Percentiles rank a stretch among this genome's conserved stretches.
These are phyloP conservation scores for Drosophila serrata DNA, from an alignment of 1,140 invertebrate species.

Conservation along the genomic window DNA sequence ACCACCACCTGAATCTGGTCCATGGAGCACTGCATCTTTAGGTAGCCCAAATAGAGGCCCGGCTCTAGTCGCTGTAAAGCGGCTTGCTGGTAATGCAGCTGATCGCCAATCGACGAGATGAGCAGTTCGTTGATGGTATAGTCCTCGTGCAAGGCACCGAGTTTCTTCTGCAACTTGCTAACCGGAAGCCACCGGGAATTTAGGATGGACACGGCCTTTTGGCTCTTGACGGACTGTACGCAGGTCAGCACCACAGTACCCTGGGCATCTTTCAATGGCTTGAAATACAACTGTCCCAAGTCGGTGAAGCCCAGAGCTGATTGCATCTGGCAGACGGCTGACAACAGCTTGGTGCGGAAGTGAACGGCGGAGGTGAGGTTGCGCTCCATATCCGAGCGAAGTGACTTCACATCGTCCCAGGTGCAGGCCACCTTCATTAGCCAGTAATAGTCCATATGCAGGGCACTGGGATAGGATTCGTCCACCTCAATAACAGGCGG, in stretches of 20 bases:
- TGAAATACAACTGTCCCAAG: conserved; percentile 96
- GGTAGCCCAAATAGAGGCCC: conserved; percentile 97
- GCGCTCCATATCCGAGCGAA: conserved; percentile 97
- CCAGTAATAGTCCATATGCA: conserved; percentile 98
- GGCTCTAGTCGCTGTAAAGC: conserved; percentile 92
- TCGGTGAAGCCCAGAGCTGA: conserved; percentile 93
- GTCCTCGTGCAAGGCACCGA: conserved; percentile 88
- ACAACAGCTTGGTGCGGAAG: conserved; percentile 95
- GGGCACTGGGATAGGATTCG: conserved; percentile 96
- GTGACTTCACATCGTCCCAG: conserved; percentile 97
- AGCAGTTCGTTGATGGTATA: conserved; percentile 92
- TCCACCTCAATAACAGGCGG: conserved; percentile 98
- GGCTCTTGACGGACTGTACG: conserved; percentile 93
- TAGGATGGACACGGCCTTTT: conserved; percentile 93
- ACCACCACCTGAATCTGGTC: conserved; percentile 97
- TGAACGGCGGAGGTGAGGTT: conserved; percentile 95
- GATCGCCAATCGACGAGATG: conserved; percentile 94
- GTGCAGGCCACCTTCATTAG: conserved; percentile 98
- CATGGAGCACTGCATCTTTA: conserved; percentile 97
- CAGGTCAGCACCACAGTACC: conserved; percentile 96
- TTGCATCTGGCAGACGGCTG: conserved; percentile 97
- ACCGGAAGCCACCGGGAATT: conserved; percentile 96
- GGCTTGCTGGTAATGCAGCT: conserved; percentile 95
- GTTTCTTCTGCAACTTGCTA: conserved; percentile 89
- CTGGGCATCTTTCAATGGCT: conserved; percentile 93